Percentiles rank a stretch among this genome's conserved stretches.
Evolutionary conservation across 2,888 invertebrate genomes (phyloP).

Genomic region (Xestia xanthographa): DNA sequence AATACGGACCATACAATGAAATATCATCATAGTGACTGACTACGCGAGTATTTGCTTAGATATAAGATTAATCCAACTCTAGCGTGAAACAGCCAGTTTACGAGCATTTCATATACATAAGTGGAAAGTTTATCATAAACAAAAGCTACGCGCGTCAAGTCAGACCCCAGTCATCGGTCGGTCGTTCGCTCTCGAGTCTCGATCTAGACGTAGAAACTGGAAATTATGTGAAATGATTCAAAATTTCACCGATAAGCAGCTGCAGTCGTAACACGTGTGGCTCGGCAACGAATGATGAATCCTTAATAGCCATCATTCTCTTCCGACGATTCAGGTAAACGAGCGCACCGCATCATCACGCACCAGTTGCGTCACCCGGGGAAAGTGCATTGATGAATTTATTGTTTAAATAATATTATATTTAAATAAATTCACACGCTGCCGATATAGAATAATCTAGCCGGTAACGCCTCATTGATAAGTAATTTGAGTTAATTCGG

Average conservation of each 20-base stretch:
- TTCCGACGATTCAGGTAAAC: conserved; percentile 81
- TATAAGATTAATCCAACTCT: conserved; percentile 12
- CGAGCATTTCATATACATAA: conserved; percentile 28
- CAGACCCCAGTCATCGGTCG: conserved; percentile 20
- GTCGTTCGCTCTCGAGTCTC: conserved; percentile 43
- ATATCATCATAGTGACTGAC: background rate
- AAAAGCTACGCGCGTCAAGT: conserved; percentile 41
- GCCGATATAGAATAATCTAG: conserved; percentile 52
- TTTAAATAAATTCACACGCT: conserved; percentile 65
- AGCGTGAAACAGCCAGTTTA: conserved; percentile 25
- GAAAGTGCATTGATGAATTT: conserved; percentile 85
- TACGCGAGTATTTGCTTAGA: background rate
- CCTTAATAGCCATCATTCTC: conserved; percentile 79
- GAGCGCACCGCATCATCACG: conserved; percentile 81
- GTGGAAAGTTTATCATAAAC: conserved; percentile 58
- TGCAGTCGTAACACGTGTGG: conserved; percentile 69
- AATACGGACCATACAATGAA: background rate
- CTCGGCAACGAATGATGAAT: conserved; percentile 71
- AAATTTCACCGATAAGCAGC: conserved; percentile 69
- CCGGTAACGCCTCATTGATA: conserved; percentile 16
- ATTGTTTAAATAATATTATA: conserved; percentile 71
- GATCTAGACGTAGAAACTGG: conserved; percentile 68
- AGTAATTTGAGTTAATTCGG: conserved; percentile 22
- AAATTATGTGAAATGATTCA: conserved; percentile 66
- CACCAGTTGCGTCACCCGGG: conserved; percentile 81